These are phyloP conservation scores for Connochaetes taurinus DNA, from an alignment of 2,113 vertebrate genomes.

Conservation along the genomic window DNA sequence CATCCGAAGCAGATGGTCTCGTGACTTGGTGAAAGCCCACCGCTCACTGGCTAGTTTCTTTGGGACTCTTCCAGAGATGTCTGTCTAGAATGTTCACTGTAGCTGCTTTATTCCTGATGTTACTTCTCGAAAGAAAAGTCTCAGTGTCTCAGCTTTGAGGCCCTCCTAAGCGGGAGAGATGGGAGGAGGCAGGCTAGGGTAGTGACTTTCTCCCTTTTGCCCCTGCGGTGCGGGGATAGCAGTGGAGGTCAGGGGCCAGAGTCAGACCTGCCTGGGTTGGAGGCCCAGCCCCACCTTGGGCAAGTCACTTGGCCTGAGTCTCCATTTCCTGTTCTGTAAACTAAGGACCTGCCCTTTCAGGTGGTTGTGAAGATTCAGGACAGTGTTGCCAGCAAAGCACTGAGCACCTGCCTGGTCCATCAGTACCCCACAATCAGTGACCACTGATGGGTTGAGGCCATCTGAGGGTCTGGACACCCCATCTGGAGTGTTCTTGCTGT, in stretches of 20 bases:
- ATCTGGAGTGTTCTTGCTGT: background rate
- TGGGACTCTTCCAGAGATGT: background rate
- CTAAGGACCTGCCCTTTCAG: background rate
- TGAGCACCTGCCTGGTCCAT: background rate
- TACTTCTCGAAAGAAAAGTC: background rate
- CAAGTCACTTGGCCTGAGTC: background rate
- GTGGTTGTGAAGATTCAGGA: background rate
- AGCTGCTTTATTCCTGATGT: background rate
- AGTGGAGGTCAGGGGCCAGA: background rate
- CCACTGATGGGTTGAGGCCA: accelerated
- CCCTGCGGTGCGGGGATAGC: accelerated
- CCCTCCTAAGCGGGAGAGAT: background rate
- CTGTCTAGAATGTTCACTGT: background rate
- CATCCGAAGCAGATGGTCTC: background rate
- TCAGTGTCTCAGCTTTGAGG: background rate
- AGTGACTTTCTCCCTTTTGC: background rate
- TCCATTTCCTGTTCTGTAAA: background rate
- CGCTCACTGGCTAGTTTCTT: background rate
- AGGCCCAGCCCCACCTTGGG: background rate
- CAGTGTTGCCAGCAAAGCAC: background rate
- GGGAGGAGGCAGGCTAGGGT: background rate
- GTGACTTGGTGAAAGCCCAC: background rate
- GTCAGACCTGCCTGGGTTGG: background rate
- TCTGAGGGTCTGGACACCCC: background rate
- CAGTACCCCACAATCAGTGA: too few relatives aligned